Base-by-base conservation (phyloP, 1,140 invertebrate species). In the Aphelenchoides fujianensis region DNA sequence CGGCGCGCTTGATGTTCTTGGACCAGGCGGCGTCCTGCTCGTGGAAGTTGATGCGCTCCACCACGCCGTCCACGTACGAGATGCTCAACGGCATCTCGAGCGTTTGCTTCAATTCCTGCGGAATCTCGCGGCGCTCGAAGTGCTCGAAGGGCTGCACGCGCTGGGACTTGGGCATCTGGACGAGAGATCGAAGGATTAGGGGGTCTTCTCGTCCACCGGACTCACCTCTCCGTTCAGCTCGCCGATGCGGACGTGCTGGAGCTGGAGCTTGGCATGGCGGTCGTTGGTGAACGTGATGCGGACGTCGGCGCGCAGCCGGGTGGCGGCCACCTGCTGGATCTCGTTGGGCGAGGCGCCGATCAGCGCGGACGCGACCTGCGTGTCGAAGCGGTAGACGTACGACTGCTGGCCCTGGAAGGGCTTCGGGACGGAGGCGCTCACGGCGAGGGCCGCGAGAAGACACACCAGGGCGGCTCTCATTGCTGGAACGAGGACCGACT, bases 1-100 rank as follows among this genome's bases (percentile, higher is more conserved):
- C 59, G 55, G 80, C 84, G 57, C 73, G 68, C 67, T 85, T 85
- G 54, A 85, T 69, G 74, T 85, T 85, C 28, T 82, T 73, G 3
- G 82, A 85, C 83, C 84, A 85, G 3, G 74, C 28, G 3, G 73
- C 61, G n/a, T 85, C 84, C 34, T 77, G 70, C 30, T 55, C 54
- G 7, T 69, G 62, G 28, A 67, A 71, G 23, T 66, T 34, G 23
- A 74, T 36, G 12, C 71, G 70, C n/a, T 75, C 71, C 30, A 74
- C 31, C 16, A 74, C 48, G 12, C 72, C 72, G 7, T 71, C 69
- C 27, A 34, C 61, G 34, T 34, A 62, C 28, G 35, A 54, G 41
- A 59, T 35, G 12, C n/a, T 30, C 27, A n/a, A 61, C 16, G 57
- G 57, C 19, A 61, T 19, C 36, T 61, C 16, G 1, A 61, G 57